phyloP scores from a whole-genome alignment of 2,113 vertebrate genomes.

The Rattus norvegicus region GRCr8 NC_086021.1:76703001-76703500 shows the following conservation, averaged over 20 bases:
- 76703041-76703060: not conserved
- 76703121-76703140: not conserved
- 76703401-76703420: too few relatives aligned
- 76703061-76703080: not conserved
- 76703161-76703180: not conserved
- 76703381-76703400: constrained; percentile 16
- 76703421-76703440: not conserved
- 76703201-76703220: not conserved
- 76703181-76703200: not conserved
- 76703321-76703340: not conserved
- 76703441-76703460: not conserved
- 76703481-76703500: constrained; percentile 4
- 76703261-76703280: not conserved
- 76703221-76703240: not conserved
- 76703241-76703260: not conserved
- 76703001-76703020: constrained; percentile 26
- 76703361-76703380: not conserved
- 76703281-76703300: constrained; percentile 7
- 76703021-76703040: not conserved
- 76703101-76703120: not conserved
- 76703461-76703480: not conserved
- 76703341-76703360: not conserved
- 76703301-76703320: not conserved
- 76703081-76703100: not conserved
- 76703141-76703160: not conserved